Base-by-base conservation (phyloP, 2,797 vertebrate genomes). In the Hyperoplus immaculatus region DNA sequence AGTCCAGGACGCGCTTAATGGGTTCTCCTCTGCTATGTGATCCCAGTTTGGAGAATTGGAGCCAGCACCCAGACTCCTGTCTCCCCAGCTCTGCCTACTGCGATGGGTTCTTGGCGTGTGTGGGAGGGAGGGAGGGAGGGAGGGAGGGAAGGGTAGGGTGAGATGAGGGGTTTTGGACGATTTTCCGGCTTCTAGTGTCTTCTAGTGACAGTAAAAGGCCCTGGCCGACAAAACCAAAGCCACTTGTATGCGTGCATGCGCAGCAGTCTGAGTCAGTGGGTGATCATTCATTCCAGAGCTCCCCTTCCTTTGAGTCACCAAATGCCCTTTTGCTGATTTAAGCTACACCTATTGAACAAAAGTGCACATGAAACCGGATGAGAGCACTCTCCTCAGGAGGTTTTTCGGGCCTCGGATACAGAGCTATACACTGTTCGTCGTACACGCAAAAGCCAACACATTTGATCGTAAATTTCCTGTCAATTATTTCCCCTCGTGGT, bases 1-100 rank as follows among this genome's bases (percentile, higher is more conserved):
- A 95, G 94, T 94, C 89, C 95, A 95, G 90, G 81, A 69, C 83
- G 86, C 9, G 72, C 79, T 89, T 88, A 90, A 93, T 95, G 84
- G 82, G 68, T 89, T 93, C 90, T 90, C 81, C 83, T 75, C 77
- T 80, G 87, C 87, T 81, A 86, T 73, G 54, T 84, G 84, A 90
- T 93, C 87, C 72, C 72, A 90, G 88, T 93, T 86, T 60, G 69
- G 88, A 93, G 91, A 89, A 85, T 81, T 93, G 86, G 38, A 93
- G 81, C 87, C 95, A 94, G 95, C 94, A 93, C 87, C 71, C 79
- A 6, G 83, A 90, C 87, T 94, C 90, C 93, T 87, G 80, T 87
- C 88, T 90, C 68, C 68, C 65, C 74, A 75, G 54, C 61, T 72
- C 77, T 82, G 69, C 72, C 67, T 70, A 53, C 64, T 75, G 78